These are phyloP conservation scores for Archocentrus centrarchus DNA, from an alignment of 2,113 vertebrate genomes.

Conservation along the genomic window DNA sequence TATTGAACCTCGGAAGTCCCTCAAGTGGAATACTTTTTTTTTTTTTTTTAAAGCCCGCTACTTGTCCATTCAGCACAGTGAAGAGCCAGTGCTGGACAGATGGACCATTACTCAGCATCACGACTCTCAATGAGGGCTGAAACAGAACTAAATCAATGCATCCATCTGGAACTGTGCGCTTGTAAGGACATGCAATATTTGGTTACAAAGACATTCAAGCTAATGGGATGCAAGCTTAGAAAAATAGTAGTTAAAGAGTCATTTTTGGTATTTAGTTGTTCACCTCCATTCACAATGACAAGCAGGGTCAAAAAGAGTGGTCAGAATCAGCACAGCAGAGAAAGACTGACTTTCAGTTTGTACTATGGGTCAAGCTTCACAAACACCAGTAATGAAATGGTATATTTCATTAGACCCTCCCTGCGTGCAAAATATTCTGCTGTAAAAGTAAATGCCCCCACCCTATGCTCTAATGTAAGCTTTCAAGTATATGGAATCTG, in stretches of 20 bases:
- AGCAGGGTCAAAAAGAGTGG: not conserved
- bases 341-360: not conserved
- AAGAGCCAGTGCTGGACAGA: constrained; percentile 53
- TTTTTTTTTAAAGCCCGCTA: constrained; percentile 22
- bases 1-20: constrained; percentile 38
- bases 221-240: not conserved
- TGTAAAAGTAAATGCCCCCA: not conserved
- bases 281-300: not conserved
- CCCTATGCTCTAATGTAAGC: not conserved
- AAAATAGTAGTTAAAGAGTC: not conserved
- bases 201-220: not conserved
- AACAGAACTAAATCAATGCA: constrained; percentile 54
- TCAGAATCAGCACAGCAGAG: not conserved
- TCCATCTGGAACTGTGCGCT: constrained; percentile 45
- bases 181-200: constrained; percentile 5
- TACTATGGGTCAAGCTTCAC: not conserved
- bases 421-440: not conserved
- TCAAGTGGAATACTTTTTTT: constrained; percentile 7
- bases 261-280: not conserved
- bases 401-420: not conserved
- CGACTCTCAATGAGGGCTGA: constrained; percentile 35
- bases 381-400: not conserved
- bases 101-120: constrained; percentile 69
- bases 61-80: constrained; percentile 54
- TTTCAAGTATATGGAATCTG: not conserved